Percentiles rank a stretch among this genome's conserved stretches.
Conservation (phyloP, 1,140 invertebrate genomes). For the Ephestia elutella region DNA sequence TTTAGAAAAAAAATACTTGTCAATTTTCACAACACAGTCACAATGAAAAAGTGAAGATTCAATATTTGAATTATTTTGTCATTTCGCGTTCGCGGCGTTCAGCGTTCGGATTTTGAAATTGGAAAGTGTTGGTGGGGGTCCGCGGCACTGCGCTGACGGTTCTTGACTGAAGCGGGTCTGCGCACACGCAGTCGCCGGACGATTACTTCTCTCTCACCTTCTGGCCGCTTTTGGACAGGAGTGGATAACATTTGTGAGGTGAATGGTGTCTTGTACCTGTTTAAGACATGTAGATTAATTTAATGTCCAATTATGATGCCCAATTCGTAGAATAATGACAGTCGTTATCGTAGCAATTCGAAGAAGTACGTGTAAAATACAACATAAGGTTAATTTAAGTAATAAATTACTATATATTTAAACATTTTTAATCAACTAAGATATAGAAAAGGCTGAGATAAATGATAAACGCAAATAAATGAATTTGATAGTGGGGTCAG, state of each 20-base stretch:
- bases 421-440: too few species aligned
- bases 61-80: conserved; percentile 12
- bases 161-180: conserved; percentile 28
- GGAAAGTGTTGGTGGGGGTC: conserved; percentile 21
- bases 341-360: too few species aligned
- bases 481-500: too few species aligned
- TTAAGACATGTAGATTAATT: not conserved
- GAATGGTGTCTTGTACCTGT: not conserved
- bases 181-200: conserved; percentile 23
- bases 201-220: conserved; percentile 22
- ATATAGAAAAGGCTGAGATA: too few species aligned
- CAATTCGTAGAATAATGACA: too few species aligned
- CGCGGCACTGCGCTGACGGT: conserved; percentile 22
- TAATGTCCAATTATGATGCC: not conserved
- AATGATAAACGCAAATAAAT: too few species aligned
- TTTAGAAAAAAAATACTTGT: conserved; percentile 5
- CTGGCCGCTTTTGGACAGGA: conserved; percentile 14
- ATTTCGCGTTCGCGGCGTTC: conserved; percentile 20
- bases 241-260: conserved; percentile 15
- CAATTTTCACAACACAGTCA: conserved; percentile 21
- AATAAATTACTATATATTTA: too few species aligned
- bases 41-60: conserved; percentile 8
- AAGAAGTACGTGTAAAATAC: too few species aligned
- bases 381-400: too few species aligned
- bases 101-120: conserved; percentile 27